Percentiles rank a stretch among this genome's conserved stretches.
Conservation (phyloP, 2,888 invertebrate species). For the Ypsolopha sequella region DNA sequence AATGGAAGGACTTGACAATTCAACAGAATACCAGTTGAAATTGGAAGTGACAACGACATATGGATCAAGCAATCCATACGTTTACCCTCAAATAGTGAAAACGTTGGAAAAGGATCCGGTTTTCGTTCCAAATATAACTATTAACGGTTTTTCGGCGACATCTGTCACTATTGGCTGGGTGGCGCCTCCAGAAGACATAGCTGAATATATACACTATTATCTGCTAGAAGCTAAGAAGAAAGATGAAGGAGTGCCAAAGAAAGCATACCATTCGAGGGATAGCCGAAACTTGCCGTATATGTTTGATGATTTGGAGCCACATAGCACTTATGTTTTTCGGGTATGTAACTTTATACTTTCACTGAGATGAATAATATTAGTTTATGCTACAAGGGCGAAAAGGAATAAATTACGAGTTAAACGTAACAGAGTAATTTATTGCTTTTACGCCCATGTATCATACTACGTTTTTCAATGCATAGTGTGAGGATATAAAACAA, state of each 20-base stretch:
- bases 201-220: constrained; percentile 82
- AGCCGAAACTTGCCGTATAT: constrained; percentile 79
- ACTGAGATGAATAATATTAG: too few relatives aligned
- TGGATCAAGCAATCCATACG: constrained; percentile 68
- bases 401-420: too few relatives aligned
- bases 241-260: constrained; percentile 59
- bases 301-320: constrained; percentile 82
- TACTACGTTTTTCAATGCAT: too few relatives aligned
- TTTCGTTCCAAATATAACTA: constrained; percentile 83
- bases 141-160: constrained; percentile 76
- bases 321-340: constrained; percentile 84
- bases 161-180: constrained; percentile 88
- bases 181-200: constrained; percentile 74
- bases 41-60: constrained; percentile 77
- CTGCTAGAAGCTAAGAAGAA: constrained; percentile 74
- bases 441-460: too few relatives aligned
- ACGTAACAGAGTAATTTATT: too few relatives aligned
- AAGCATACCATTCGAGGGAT: constrained; percentile 76
- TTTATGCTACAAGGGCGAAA: too few relatives aligned
- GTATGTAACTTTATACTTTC: constrained; percentile 35
- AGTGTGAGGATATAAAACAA: too few relatives aligned
- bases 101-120: constrained; percentile 81
- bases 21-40: constrained; percentile 76
- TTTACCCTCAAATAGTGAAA: constrained; percentile 63
- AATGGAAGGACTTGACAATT: constrained; percentile 73